Conservation (phyloP, 2,888 invertebrate species). For the Eugnorisma glareosa region DNA sequence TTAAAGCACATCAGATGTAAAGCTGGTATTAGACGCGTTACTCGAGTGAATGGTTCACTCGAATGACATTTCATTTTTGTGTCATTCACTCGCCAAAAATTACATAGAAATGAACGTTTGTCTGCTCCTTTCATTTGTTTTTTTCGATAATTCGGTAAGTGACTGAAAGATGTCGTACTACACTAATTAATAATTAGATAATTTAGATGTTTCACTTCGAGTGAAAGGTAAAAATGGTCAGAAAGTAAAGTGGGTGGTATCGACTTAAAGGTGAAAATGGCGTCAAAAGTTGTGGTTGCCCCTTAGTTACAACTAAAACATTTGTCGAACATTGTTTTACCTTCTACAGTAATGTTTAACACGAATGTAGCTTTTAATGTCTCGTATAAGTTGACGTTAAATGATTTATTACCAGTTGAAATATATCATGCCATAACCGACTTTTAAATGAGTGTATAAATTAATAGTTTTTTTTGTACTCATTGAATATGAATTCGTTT, state of each 20-base stretch:
- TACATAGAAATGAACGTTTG: not conserved
- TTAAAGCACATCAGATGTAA: not conserved
- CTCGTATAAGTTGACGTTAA: constrained; percentile 48
- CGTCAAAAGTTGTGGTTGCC: not conserved
- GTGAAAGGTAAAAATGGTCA: not conserved
- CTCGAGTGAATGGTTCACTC: not conserved
- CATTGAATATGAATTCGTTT: constrained; percentile 42
- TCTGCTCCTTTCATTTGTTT: not conserved
- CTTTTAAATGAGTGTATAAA: constrained; percentile 16
- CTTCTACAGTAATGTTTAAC: constrained; percentile 41
- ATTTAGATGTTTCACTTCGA: too few relatives aligned
- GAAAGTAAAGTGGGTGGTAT: not conserved
- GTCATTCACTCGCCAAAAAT: not conserved
- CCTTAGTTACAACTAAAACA: constrained; percentile 3
- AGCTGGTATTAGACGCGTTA: not conserved
- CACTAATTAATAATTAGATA: not conserved
- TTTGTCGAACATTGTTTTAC: constrained; percentile 36
- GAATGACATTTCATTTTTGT: not conserved
- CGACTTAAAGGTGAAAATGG: not conserved
- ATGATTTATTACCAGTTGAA: constrained; percentile 53
- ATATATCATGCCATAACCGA: constrained; percentile 43
- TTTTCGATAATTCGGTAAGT: not conserved
- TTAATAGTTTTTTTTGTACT: constrained; percentile 36
- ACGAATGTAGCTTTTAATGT: constrained; percentile 49
- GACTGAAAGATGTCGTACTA: not conserved